These are phyloP conservation scores for Siniperca undulata DNA, from an alignment of 2,797 vertebrate genomes.

Conservation along the genomic window DNA sequence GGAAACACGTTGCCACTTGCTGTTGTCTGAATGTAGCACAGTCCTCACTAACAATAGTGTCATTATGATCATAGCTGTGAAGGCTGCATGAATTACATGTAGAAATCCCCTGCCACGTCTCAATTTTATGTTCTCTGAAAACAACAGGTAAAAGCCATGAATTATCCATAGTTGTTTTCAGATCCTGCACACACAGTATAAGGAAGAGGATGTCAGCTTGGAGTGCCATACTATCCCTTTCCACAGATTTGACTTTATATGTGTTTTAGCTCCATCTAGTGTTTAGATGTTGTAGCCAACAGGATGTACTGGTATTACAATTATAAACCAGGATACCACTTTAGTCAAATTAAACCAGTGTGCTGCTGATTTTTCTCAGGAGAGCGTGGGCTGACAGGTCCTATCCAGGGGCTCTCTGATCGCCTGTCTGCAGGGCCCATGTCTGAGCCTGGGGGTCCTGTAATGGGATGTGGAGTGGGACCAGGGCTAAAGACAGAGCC, in stretches of 20 bases:
- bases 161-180: slow-evolving; percentile 30
- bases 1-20: slow-evolving; percentile 1
- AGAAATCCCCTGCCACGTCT: slow-evolving; percentile 18
- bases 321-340: neutral
- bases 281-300: slow-evolving; percentile 48
- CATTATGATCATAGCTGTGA: slow-evolving; percentile 24
- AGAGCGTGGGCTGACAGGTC: slow-evolving; percentile 87
- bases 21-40: slow-evolving; percentile 11
- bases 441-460: slow-evolving; percentile 84
- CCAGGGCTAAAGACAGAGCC: slow-evolving; percentile 76
- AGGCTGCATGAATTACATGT: slow-evolving; percentile 8
- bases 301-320: neutral
- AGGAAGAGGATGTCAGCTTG: slow-evolving; percentile 23
- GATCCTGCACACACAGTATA: slow-evolving; percentile 35
- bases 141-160: slow-evolving; percentile 20
- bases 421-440: slow-evolving; percentile 85
- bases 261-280: slow-evolving; percentile 83
- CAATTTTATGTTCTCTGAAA: slow-evolving; percentile 11
- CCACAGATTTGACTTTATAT: slow-evolving; percentile 50
- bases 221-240: neutral
- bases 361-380: slow-evolving; percentile 77
- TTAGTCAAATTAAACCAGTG: neutral
- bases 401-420: slow-evolving; percentile 88
- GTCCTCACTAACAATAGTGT: slow-evolving; percentile 21
- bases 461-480: slow-evolving; percentile 83